A percentile compares a stretch with the other conserved stretches of the same genome.
These are phyloP conservation scores for Gastrophryne carolinensis DNA, from an alignment of 2,797 vertebrate genomes.

Conservation along the genomic window DNA sequence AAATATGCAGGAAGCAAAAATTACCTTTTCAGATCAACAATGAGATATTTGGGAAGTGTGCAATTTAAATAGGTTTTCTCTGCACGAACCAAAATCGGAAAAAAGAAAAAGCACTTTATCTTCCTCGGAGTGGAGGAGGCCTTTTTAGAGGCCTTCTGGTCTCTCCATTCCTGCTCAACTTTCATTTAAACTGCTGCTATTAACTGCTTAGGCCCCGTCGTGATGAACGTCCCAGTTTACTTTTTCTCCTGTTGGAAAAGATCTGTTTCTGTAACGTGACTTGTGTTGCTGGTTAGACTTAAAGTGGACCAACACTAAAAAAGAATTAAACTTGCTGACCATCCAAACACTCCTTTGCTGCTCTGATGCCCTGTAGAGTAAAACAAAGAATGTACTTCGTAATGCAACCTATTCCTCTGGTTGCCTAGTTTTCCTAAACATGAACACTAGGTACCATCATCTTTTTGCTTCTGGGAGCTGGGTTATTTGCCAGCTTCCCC, in stretches of 20 bases:
- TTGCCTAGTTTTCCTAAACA: too few species aligned
- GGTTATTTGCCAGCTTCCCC: too few species aligned
- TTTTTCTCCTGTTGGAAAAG: background rate
- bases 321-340: too few species aligned
- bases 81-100: constrained; percentile 22
- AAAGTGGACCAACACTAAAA: too few species aligned
- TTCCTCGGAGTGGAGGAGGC: constrained; percentile 1
- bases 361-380: too few species aligned
- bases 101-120: constrained; percentile 46
- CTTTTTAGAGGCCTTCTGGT: background rate
- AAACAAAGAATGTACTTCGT: too few species aligned
- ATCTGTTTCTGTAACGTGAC: too few species aligned
- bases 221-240: background rate
- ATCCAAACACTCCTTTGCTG: too few species aligned
- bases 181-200: constrained; percentile 20
- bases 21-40: constrained; percentile 41
- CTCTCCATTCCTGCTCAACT: background rate
- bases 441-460: too few species aligned
- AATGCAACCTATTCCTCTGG: too few species aligned
- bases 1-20: constrained; percentile 38
- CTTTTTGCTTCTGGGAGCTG: too few species aligned
- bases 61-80: constrained; percentile 40
- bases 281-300: too few species aligned
- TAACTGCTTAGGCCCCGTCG: constrained; percentile 6
- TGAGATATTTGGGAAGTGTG: constrained; percentile 41